A percentile compares a stretch with the other conserved stretches of the same genome.
Conservation (phyloP, 2,113 vertebrate species). For the Lagopus muta region DNA sequence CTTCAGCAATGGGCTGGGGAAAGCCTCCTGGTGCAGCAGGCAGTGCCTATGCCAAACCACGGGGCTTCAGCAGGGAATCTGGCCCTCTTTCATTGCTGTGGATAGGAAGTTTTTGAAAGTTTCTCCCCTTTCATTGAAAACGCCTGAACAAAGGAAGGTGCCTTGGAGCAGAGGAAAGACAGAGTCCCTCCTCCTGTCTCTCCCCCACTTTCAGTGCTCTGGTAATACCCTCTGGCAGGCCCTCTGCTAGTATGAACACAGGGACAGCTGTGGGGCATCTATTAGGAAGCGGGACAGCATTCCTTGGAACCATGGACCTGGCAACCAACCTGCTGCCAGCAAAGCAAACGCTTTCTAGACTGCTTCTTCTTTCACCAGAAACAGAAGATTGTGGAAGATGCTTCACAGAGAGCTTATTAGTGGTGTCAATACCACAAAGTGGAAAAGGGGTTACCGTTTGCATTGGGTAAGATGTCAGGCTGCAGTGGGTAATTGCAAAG, state of each 20-base stretch:
- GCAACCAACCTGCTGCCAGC: not conserved
- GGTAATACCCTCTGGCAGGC: not conserved
- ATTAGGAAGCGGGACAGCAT: not conserved
- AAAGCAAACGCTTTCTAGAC: not conserved
- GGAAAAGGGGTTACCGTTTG: not conserved
- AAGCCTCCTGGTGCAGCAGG: not conserved
- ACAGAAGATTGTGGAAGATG: not conserved
- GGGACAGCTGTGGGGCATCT: rapidly evolving
- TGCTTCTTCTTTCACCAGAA: not conserved
- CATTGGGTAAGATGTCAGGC: not conserved
- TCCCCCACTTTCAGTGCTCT: not conserved
- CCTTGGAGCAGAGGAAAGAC: not conserved
- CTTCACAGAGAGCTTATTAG: not conserved
- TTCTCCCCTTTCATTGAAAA: not conserved
- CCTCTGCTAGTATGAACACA: not conserved
- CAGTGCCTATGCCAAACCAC: rapidly evolving
- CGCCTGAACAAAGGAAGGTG: not conserved
- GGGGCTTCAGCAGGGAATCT: not conserved
- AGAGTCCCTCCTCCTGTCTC: rapidly evolving
- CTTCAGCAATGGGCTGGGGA: not conserved
- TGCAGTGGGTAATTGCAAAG: not conserved
- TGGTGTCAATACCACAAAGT: not conserved
- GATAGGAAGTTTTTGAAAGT: not conserved
- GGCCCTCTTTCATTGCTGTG: not conserved
- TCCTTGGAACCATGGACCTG: not conserved